Percentiles rank a stretch among this genome's conserved stretches.
Evolutionary conservation across 2,113 vertebrate genomes (phyloP).

Genomic region (Ranitomeya imitator): DNA sequence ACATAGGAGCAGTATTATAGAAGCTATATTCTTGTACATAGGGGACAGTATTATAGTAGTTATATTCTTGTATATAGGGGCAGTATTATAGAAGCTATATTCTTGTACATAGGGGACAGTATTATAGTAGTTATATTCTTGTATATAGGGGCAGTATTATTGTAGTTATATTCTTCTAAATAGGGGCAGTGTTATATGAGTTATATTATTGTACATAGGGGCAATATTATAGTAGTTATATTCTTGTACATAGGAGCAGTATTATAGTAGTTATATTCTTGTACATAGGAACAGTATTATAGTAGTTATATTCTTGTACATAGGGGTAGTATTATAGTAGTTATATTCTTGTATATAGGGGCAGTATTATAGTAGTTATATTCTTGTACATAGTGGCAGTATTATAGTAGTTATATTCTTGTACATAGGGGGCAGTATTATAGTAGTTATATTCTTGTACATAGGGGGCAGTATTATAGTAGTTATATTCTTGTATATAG

Average conservation of each 20-base stretch:
- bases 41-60: no score
- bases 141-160: neutral
- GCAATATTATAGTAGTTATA: no score
- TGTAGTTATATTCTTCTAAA: neutral
- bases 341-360: neutral
- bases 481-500: neutral
- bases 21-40: neutral
- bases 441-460: neutral
- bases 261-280: neutral
- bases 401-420: no score
- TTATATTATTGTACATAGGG: neutral
- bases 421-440: no score
- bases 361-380: no score
- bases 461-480: neutral
- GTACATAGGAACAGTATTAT: neutral
- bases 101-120: neutral
- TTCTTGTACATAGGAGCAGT: neutral
- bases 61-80: neutral
- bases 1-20: neutral
- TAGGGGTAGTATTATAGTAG: neutral
- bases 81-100: neutral
- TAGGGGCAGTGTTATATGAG: neutral
- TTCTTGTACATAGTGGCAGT: no score
- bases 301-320: constrained; percentile 1
- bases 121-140: neutral